Base-by-base conservation (phyloP, 2,113 vertebrate genomes). In the Aegotheles bennettii region DNA sequence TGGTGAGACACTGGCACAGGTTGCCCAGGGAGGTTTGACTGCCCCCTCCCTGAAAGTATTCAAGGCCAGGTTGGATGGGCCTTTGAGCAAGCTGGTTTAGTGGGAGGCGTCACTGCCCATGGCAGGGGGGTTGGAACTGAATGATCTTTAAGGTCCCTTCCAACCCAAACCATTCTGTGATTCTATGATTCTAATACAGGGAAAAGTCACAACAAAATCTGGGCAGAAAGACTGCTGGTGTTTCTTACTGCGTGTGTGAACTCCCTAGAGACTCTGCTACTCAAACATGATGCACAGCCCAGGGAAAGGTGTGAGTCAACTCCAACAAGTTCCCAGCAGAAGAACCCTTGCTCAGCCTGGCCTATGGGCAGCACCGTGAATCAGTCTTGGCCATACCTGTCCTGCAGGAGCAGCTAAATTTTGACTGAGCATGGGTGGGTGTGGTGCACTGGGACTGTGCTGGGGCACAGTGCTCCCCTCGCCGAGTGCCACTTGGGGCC, bases 371-470 rank as follows among this genome's bases (percentile, higher is more conserved):
- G 45, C 50, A 48, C 20, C n/a, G n/a, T n/a, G n/a, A n/a, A n/a
- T n/a, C n/a, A n/a, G n/a, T n/a, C n/a, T n/a, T n/a, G n/a, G 9
- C 40, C 3, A 0, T 4, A 3, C 33, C 43, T 17, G 13, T 20
- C 63, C 74, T 0, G 2, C 26, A 53, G 16, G 33, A 84, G 14
- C 1, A 2, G 10, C 9, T 26, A 18, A 13, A 31, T 48, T 67
- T 50, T 60, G 33, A 26, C 36, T 40, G 60, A 64, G n/a, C 8
- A 25, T 6, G 1, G 0, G 5, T 1, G 7, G 8, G 25, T 83
- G 38, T 0, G 8, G 25, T 83, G 38, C 0, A 0, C 42, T 2
- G 3, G 42, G 16, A 28, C 6, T 3, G 0, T 35, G 17, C 15
- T 3, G 5, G 31, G 35, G 6, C 43, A 50, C 17, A 24, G 28